Evolutionary conservation across 1,140 invertebrate species (phyloP), one percentile per base, ranked within the genome.

Genomic region (Drosophila repletoides): DNA sequence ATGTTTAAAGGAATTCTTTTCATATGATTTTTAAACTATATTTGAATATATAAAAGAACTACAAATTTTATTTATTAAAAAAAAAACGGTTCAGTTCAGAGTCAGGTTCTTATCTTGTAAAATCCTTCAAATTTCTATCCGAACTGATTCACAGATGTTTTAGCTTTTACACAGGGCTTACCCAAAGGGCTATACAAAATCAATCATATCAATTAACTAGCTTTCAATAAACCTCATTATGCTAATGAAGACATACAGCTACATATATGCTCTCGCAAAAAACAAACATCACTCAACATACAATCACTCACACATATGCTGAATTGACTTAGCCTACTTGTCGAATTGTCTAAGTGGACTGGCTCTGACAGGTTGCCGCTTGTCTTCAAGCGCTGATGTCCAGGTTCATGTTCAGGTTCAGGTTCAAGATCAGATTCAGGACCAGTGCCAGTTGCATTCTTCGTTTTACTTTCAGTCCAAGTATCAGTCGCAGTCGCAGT

Each of bases 161-260:
- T n/a, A n/a, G n/a, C n/a, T n/a, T n/a, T n/a, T n/a, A n/a, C n/a
- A n/a, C n/a, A n/a, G n/a, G n/a, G n/a, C n/a, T n/a, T n/a, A 17
- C 28, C 5, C 53, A 49, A 33, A 17, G 43, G 12, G 12, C 34
- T n/a, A n/a, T n/a, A n/a, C n/a, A n/a, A n/a, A 40, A 51, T 65
- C 51, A 77, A 80, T 71, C 66, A 71, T 76, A 81, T 76, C 61
- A 56, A 76, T 80, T 71, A 72, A 72, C 45, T 76, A 67, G 76
- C 76, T 72, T 80, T 81, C 72, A 81, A 76, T 80, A 76, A 80
- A 76, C 49, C 72, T 81, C 76, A 81, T 81, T 80, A 81, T 80
- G 76, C 67, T 80, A 80, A 80, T 80, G 72, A 81, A 80, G 76
- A 80, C 72, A 80, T 66, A 80, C 76, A 75, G 67, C 70, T 79